Base-by-base conservation (phyloP, 2,888 invertebrate species). In the Pheosia gnoma region DNA sequence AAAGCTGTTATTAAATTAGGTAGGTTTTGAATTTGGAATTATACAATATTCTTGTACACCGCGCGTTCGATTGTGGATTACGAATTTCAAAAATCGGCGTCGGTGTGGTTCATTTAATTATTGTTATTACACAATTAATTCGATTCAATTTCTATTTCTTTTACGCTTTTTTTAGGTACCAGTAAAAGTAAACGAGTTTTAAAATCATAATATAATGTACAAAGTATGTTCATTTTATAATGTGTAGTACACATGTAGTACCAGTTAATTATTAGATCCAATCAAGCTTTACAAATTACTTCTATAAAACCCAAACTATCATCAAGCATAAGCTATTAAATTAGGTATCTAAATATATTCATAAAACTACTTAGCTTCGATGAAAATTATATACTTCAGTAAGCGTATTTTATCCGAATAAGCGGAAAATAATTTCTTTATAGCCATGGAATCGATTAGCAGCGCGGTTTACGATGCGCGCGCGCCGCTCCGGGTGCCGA, bases 371-470 rank as follows among this genome's bases (percentile, higher is more conserved):
- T 68, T 65, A 65, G 62, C 65, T 60, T 66, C 70, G 74, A 77
- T 77, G 59, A 72, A 80, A 78, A 53, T 82, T 78, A 77, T 74
- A 76, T 71, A 63, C 63, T 67, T 71, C 68, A 65, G 61, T 63
- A 61, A 65, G 68, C 68, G 72, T 78, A 74, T 75, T 78, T 77
- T 75, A 77, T 74, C 72, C 71, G 74, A 73, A 74, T 75, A 75
- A 75, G 74, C 78, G 78, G 81, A 77, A 82, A 83, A 82, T 84
- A 78, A 83, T 83, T 83, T 84, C 80, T 82, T 81, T 84, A 84
- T 80, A 80, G 80, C 73, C 84, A 74, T 83, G 67, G 79, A 83
- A 84, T 84, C 84, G 84, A 85, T 86, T 85, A 84, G 79, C 71
- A 56, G 70, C 72, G 71, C 71, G 72, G 78, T 83, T 84, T 83